Evolutionary conservation across 2,797 vertebrate genomes (phyloP), one percentile per base, ranked within the genome.

Genomic region (Gadopsis marmoratus): DNA sequence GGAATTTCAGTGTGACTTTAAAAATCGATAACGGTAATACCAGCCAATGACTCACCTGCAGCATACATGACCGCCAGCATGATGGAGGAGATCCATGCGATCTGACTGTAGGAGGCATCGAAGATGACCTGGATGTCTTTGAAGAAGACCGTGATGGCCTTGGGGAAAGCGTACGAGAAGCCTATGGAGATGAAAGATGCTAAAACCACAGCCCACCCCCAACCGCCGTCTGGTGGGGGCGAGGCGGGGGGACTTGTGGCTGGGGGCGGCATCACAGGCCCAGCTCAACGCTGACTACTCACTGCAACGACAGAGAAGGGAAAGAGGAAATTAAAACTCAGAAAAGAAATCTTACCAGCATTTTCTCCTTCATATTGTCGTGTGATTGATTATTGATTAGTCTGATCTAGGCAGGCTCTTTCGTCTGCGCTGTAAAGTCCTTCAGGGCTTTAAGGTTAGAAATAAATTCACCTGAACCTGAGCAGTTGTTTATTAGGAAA

Each of bases 51-150:
- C 95, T 96, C 95, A 99, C 98, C 98, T 94, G 97, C 97, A 60
- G 97, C 98, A 5, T 99, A 99, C 98, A 99, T 99, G 88, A 99
- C 97, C 3, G 98, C 97, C 14, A 99, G 92, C 97, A 99, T 99
- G 89, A 99, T 99, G 1, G 97, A 98, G 62, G 98, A 99, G 94
- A 99, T 99, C 98, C 97, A 98, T 0, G 97, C 97, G 47, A 98
- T 96, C 91, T 99, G 92, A 84, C 97, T 99, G 89, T 97, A 97
- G n/a, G 96, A 92, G 26, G 96, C 95, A 3, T 90, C 65, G 80
- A 99, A 99, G 87, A 99, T 97, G 72, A 94, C 87, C 93, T 99
- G 97, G 87, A 98, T 99, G 83, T 99, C 98, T 84, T 99, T 99
- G 95, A 98, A 99, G 95, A 97, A 99, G 63, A 99, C 97, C 0